A percentile compares a stretch with the other conserved stretches of the same genome.
These are phyloP conservation scores for Scelioninae gen. 1 DNA, from an alignment of 2,888 invertebrate genomes.

Conservation along the genomic window DNA sequence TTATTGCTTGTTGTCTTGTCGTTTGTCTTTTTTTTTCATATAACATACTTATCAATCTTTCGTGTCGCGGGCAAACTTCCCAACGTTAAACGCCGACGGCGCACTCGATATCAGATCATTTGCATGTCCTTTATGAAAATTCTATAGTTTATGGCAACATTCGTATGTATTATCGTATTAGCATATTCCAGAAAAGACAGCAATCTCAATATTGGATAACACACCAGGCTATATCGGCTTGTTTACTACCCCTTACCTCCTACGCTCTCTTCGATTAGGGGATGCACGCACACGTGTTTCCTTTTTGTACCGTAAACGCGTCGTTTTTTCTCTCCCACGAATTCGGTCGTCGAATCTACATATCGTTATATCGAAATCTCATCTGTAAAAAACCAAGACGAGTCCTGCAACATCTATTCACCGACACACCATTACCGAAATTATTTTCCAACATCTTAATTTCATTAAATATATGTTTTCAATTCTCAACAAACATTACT, in stretches of 20 bases:
- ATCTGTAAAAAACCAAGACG: conserved; percentile 57
- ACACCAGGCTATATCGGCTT: conserved; percentile 80
- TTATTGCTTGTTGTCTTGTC: conserved; percentile 68
- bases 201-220: conserved; percentile 84
- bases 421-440: conserved; percentile 42
- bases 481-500: not conserved
- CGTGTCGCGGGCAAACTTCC: conserved; percentile 62
- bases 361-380: conserved; percentile 71
- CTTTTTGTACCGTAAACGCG: conserved; percentile 75
- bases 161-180: conserved; percentile 84
- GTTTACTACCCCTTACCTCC: conserved; percentile 80
- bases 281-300: conserved; percentile 75
- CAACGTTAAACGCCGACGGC: conserved; percentile 62
- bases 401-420: conserved; percentile 30
- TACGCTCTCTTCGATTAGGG: conserved; percentile 68
- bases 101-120: conserved; percentile 82
- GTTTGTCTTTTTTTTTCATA: conserved; percentile 45
- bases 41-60: conserved; percentile 70
- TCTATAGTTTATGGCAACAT: conserved; percentile 84
- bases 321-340: conserved; percentile 74
- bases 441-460: conserved; percentile 20
- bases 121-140: conserved; percentile 84
- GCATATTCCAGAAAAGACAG: conserved; percentile 84
- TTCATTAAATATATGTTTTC: not conserved
- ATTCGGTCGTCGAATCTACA: conserved; percentile 74